Base-by-base conservation (phyloP, 2,888 invertebrate species). In the Charanyca ferruginea region DNA sequence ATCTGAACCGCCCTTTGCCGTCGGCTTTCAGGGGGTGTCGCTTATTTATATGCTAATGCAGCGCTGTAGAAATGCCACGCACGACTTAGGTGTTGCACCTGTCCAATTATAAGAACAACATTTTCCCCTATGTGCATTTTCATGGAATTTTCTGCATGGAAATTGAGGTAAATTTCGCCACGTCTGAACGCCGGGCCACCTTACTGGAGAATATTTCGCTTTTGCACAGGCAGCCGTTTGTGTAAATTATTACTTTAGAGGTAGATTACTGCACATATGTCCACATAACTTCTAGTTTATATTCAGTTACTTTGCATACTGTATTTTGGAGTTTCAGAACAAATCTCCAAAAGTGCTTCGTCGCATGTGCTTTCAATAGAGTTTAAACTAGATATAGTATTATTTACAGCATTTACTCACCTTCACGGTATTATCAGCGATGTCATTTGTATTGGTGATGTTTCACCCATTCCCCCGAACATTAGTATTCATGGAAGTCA, bases 401-500 rank as follows among this genome's bases (percentile, higher is more conserved):
- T 64, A 70, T 64, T 49, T n/a, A n/a, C n/a, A 54, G 52, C 62
- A 76, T 68, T 85, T 81, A 80, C 77, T 83, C 84, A 84, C 84
- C 81, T 85, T 82, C 76, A 75, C 81, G 84, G 88, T 85, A 88
- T 92, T 90, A 89, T 85, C 85, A 87, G 78, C 81, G 83, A 85
- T 87, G 89, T 86, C 87, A 89, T 92, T 92, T 89, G 89, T 86
- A 85, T 89, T 88, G 89, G 86, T 89, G 89, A 87, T 89, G 87
- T 89, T 90, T 88, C 87, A 79, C 73, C 81, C 79, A 79, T 84
- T 85, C 88, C 90, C 89, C 89, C 75, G 78, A 77, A 85, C 92
- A 94, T 94, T 94, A 95, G 94, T 94, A 95, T 95, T 94, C 95
- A 95, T 94, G 91, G 91, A 92, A 94, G 91, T 92, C 92, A 92